Evolutionary conservation across 2,888 invertebrate species (phyloP).

Genomic region (Enoplolaimus lenunculus): DNA sequence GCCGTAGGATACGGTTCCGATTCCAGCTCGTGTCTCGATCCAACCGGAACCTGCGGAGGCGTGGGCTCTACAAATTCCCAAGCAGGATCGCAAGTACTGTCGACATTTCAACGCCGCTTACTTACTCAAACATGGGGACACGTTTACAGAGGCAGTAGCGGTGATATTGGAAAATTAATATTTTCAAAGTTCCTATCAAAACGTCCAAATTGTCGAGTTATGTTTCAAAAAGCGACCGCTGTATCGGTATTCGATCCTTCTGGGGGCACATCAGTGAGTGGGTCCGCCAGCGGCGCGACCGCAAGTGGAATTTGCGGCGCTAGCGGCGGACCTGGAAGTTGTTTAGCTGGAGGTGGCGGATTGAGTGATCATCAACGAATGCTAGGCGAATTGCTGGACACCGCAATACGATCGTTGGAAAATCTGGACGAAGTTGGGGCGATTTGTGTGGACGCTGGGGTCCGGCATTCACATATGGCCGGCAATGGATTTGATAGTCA

Average conservation of each 20-base stretch:
- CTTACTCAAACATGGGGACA: conserved; percentile 14
- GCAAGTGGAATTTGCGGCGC: too few species aligned
- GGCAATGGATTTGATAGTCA: neutral
- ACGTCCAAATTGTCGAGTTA: neutral
- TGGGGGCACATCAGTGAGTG: too few species aligned
- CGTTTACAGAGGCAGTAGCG: neutral
- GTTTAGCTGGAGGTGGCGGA: too few species aligned
- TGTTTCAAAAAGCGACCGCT: conserved; percentile 13
- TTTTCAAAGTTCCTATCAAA: conserved; percentile 5
- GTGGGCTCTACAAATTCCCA: too few species aligned
- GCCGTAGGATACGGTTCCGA: too few species aligned
- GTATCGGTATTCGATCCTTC: neutral
- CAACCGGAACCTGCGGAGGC: too few species aligned
- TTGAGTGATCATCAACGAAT: conserved; percentile 2
- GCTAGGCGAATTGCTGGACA: conserved; percentile 8
- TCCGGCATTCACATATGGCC: conserved; percentile 4
- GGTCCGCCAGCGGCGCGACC: too few species aligned
- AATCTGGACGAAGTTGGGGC: conserved; percentile 15
- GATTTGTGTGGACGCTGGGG: neutral
- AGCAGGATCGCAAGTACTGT: conserved; percentile 10
- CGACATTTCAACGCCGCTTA: neutral
- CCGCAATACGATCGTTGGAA: neutral
- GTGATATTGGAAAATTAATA: conserved; percentile 7
- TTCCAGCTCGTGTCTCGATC: too few species aligned
- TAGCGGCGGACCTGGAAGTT: conserved; percentile 7